Evolutionary conservation across 2,888 invertebrate genomes (phyloP), one percentile per base, ranked within the genome.

Genomic region (Harpagoxenus sublaevis): DNA sequence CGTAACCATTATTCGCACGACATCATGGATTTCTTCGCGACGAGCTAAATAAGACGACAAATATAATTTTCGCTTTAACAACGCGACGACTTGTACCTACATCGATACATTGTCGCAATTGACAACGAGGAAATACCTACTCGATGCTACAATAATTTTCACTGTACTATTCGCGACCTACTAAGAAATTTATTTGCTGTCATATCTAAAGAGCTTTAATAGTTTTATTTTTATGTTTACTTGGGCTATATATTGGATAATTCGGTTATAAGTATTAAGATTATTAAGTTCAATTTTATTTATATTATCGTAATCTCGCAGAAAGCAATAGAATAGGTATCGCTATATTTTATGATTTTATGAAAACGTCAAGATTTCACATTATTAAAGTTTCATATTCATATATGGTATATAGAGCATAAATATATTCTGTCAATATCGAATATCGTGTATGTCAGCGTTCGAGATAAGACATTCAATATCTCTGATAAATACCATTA

Each of bases 41-140:
- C 65, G 35, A 75, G 89, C 87, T 88, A 89, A 89, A 70, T 87
- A 81, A 82, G 48, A 83, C 45, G 18, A 84, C 89, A 88, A 89
- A 90, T 82, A 85, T 51, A 68, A 81, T 78, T 85, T 77, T 86
- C 74, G 71, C 35, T 55, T 23, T 45, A 60, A 65, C 79, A 55
- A 60, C 83, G 75, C 79, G 79, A 55, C 39, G 39, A 68, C 83
- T 71, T 65, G 79, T 83, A 77, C 23, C 23, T 23, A 23, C 65
- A 45, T 55, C 45, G 66, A 57, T 79, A 23, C 10, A 82, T 85
- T 79, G 84, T 84, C 86, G 86, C 84, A 74, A 84, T 87, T 78
- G 70, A 48, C 66, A 81, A 48, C 23, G 75, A 84, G 74, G 70
- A 60, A 70, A 31, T 23, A 53, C 84, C 53, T 83, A 66, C 77